These are phyloP conservation scores for Delichon dasypus DNA, from an alignment of 2,797 vertebrate genomes.

Conservation along the genomic window DNA sequence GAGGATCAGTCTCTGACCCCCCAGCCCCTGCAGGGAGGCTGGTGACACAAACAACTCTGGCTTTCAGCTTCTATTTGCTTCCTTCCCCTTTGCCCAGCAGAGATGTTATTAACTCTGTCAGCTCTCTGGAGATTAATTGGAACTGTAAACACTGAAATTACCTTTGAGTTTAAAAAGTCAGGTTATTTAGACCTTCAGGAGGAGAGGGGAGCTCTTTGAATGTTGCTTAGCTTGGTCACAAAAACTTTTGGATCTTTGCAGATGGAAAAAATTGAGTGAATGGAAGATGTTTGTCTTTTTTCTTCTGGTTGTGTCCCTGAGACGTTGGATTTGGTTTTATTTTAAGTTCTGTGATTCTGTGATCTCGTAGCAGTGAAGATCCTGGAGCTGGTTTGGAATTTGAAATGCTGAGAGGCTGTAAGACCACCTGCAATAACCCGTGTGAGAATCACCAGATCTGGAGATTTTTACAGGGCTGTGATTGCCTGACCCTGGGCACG, in stretches of 20 bases:
- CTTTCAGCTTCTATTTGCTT: not conserved
- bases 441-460: not conserved
- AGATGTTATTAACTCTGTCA: conserved; percentile 13
- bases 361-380: not conserved
- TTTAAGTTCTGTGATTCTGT: not conserved
- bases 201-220: not conserved
- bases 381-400: not conserved
- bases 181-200: not conserved
- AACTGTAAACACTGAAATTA: not conserved
- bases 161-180: not conserved
- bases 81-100: not conserved
- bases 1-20: not conserved
- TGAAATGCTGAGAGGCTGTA: not conserved
- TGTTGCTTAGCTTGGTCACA: not conserved
- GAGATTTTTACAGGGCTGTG: not conserved
- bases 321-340: not conserved
- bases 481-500: not conserved
- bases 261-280: not conserved
- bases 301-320: not conserved
- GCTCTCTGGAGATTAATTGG: not conserved
- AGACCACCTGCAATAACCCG: not conserved
- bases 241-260: not conserved
- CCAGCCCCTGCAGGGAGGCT: not conserved
- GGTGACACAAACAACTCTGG: not conserved
- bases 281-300: not conserved